Percentiles rank a stretch among this genome's conserved stretches.
Conservation (phyloP, 2,797 vertebrate genomes). For the Eulemur mongoz region DNA sequence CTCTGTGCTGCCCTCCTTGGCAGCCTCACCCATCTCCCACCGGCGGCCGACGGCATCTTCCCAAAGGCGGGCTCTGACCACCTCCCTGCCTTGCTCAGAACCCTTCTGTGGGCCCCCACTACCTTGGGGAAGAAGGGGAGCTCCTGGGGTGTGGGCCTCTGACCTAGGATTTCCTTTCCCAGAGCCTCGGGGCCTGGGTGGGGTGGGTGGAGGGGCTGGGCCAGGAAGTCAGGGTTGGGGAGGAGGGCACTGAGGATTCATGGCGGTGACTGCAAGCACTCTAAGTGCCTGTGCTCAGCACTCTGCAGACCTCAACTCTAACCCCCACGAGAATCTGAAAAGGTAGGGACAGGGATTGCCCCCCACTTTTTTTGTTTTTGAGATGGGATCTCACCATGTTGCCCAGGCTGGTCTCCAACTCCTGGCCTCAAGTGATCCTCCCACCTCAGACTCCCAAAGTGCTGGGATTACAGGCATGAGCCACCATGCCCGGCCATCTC, state of each 20-base stretch:
- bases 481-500: too few relatives aligned
- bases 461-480: too few relatives aligned
- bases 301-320: background rate
- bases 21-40: background rate
- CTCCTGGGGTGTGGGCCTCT: background rate
- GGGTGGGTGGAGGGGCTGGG: background rate
- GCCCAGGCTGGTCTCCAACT: too few relatives aligned
- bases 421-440: too few relatives aligned
- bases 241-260: background rate
- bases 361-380: background rate
- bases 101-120: rapidly evolving
- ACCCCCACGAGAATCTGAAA: rapidly evolving
- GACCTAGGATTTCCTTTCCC: background rate
- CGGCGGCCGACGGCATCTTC: background rate
- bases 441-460: too few relatives aligned
- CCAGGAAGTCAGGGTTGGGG: background rate
- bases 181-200: background rate
- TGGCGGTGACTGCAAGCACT: background rate
- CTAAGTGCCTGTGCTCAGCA: too few relatives aligned
- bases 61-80: background rate
- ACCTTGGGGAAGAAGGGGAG: too few relatives aligned
- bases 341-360: background rate
- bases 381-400: too few relatives aligned
- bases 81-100: background rate
- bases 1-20: background rate